Conservation (phyloP, 2,888 invertebrate genomes). For the Chrysopilus asiliformis region DNA sequence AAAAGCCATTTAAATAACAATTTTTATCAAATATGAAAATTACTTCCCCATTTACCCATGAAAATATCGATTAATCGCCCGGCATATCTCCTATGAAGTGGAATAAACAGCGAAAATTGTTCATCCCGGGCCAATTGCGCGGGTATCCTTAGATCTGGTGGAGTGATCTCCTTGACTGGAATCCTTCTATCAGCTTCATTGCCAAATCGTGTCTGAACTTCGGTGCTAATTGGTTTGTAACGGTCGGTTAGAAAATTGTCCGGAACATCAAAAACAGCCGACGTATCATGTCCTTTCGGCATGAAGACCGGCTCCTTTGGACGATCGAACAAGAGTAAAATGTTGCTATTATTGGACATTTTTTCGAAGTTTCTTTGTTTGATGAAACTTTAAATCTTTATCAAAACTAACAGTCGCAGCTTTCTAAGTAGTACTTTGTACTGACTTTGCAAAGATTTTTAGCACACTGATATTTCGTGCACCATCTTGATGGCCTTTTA, state of each 20-base stretch:
- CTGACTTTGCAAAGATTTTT: too few species aligned
- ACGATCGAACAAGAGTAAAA: constrained; percentile 57
- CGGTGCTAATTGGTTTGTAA: constrained; percentile 32
- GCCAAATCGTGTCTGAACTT: constrained; percentile 43
- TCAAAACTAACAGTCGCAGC: too few species aligned
- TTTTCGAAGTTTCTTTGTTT: too few species aligned
- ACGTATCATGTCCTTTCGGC: constrained; percentile 29
- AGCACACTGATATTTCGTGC: too few species aligned
- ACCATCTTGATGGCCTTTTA: too few species aligned
- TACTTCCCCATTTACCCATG: constrained; percentile 45
- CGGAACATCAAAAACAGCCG: constrained; percentile 43
- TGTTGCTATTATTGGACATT: too few species aligned
- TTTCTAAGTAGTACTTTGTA: too few species aligned
- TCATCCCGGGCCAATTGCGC: constrained; percentile 40
- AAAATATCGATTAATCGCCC: constrained; percentile 54
- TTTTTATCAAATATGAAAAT: too few species aligned
- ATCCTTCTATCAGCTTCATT: constrained; percentile 36
- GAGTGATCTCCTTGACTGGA: constrained; percentile 41
- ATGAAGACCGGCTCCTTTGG: constrained; percentile 63
- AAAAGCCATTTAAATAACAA: too few species aligned
- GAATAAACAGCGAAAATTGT: constrained; percentile 59
- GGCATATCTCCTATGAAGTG: constrained; percentile 56
- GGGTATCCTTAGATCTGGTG: constrained; percentile 47
- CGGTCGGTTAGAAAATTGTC: constrained; percentile 41
- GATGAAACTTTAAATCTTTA: too few species aligned